Evolutionary conservation across 2,797 vertebrate genomes (phyloP).

Genomic region (Paedocypris micromegethes): DNA sequence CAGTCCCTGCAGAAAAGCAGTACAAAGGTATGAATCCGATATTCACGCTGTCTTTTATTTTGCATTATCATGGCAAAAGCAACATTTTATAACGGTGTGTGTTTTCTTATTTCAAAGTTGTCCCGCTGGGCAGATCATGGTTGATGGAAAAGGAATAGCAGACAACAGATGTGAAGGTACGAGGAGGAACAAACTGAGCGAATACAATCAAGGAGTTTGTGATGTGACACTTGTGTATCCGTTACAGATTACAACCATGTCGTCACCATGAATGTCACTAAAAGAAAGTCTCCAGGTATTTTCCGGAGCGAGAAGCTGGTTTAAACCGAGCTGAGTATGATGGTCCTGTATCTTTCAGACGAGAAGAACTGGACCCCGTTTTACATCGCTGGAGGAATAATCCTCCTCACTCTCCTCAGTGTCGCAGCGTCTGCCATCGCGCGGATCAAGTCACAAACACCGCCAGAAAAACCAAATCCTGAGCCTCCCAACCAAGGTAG

Average conservation of each 20-base stretch:
- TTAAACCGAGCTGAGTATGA: no score
- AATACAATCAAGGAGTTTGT: background rate
- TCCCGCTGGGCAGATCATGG: slow-evolving; percentile 29
- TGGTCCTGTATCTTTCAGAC: slow-evolving; percentile 9
- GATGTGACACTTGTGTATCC: slow-evolving; percentile 4
- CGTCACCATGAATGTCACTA: no score
- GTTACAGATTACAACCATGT: background rate
- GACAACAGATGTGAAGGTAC: slow-evolving; percentile 55
- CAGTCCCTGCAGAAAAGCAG: slow-evolving; percentile 62
- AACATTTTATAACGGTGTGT: no score
- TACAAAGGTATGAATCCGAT: slow-evolving; percentile 50
- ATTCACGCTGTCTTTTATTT: background rate
- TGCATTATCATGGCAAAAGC: no score
- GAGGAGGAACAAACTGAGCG: background rate
- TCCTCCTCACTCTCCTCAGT: background rate
- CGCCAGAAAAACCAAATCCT: slow-evolving; percentile 7
- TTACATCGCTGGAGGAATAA: background rate
- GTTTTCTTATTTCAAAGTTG: slow-evolving; percentile 54
- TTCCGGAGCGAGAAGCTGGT: no score
- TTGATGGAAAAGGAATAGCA: slow-evolving; percentile 41
- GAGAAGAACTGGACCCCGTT: background rate
- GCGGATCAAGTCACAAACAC: slow-evolving; percentile 14
- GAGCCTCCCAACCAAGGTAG: slow-evolving; percentile 32
- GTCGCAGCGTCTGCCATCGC: background rate
- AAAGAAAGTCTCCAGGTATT: no score